Percentiles rank a stretch among this genome's conserved stretches.
Conservation (phyloP, 1,140 invertebrate species). For the Drosophila pandora region DNA sequence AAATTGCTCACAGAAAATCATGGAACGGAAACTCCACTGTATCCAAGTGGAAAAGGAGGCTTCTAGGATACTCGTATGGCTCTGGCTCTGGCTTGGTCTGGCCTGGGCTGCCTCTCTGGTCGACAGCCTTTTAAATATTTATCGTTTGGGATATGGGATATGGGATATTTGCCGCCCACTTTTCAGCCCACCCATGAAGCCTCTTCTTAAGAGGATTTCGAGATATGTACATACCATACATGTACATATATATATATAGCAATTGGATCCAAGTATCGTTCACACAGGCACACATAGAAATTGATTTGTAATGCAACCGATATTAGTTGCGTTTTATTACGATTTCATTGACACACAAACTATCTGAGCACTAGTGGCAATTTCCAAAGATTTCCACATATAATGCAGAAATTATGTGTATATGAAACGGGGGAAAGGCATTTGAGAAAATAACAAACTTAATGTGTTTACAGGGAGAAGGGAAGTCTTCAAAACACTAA, state of each 20-base stretch:
- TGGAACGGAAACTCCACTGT: slow-evolving; percentile 24
- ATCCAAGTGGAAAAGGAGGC: slow-evolving; percentile 14
- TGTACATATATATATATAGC: slow-evolving; percentile 11
- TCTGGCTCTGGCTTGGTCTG: background rate
- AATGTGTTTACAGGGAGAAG: background rate
- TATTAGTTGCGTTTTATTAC: slow-evolving; percentile 39
- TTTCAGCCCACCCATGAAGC: slow-evolving; percentile 35
- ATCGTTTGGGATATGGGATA: slow-evolving; percentile 38
- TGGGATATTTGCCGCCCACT: slow-evolving; percentile 40
- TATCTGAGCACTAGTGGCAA: background rate
- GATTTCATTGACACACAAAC: slow-evolving; percentile 40
- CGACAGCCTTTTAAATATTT: slow-evolving; percentile 70
- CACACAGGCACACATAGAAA: slow-evolving; percentile 27
- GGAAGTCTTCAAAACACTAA: background rate
- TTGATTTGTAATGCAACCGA: slow-evolving; percentile 64
- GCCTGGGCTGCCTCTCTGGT: slow-evolving; percentile 3
- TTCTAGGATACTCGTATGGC: slow-evolving; percentile 1
- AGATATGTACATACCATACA: background rate
- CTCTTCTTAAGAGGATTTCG: slow-evolving; percentile 1
- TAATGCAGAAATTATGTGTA: slow-evolving; percentile 11
- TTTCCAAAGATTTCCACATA: slow-evolving; percentile 40
- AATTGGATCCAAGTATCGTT: slow-evolving; percentile 41
- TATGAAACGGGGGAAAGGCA: background rate
- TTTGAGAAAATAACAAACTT: slow-evolving; percentile 4
- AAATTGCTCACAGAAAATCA: slow-evolving; percentile 69